phyloP scores from a whole-genome alignment of 1,140 invertebrate species.

The Panagrolaimus sp. region DNA sequence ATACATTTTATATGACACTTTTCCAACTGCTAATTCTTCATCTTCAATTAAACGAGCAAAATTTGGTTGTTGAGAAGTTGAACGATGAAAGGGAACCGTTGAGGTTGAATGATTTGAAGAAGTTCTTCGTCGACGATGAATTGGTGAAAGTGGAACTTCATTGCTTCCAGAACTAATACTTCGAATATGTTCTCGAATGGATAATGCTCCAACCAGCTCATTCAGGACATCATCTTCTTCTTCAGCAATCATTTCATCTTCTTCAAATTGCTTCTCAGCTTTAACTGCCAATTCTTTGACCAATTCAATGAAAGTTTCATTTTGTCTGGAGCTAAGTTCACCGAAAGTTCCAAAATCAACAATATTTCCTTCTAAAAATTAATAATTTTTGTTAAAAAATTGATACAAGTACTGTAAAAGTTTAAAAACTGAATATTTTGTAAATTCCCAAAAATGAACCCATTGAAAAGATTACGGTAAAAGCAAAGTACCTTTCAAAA shows the following conservation, averaged over 20 bases:
- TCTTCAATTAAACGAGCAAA: background rate
- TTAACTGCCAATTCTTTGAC: background rate
- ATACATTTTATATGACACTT: slow-evolving; percentile 3
- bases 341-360: slow-evolving; percentile 9
- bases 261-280: slow-evolving; percentile 12
- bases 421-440: background rate
- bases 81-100: background rate
- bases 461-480: background rate
- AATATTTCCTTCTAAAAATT: background rate
- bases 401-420: too few relatives aligned
- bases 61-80: background rate
- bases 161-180: background rate
- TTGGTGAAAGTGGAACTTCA: background rate
- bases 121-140: background rate
- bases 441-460: too few relatives aligned
- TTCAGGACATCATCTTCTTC: background rate
- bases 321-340: background rate
- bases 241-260: slow-evolving; percentile 12
- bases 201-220: background rate
- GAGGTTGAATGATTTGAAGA: background rate
- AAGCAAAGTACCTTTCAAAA: background rate
- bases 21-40: background rate
- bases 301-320: background rate
- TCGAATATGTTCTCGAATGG: background rate
- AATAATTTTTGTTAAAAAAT: background rate